These are phyloP conservation scores for Pandemis heparana DNA, from an alignment of 2,888 invertebrate genomes.

Conservation along the genomic window DNA sequence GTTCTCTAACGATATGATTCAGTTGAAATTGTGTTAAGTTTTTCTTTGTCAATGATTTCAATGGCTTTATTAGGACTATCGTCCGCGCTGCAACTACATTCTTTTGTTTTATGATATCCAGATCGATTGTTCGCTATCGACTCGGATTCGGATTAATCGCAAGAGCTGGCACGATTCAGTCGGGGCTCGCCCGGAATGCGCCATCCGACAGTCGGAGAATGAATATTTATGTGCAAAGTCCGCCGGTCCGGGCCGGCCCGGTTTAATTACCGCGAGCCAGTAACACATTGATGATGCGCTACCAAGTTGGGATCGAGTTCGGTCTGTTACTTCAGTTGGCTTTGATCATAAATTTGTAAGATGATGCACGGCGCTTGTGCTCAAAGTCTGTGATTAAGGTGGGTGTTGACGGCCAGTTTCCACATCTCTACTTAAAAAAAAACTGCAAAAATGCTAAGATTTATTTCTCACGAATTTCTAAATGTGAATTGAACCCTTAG, in stretches of 20 bases:
- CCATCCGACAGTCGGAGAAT: slow-evolving; percentile 57
- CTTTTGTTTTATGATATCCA: neutral
- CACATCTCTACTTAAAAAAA: no score
- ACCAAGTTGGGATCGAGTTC: slow-evolving; percentile 30
- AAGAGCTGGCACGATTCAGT: slow-evolving; percentile 47
- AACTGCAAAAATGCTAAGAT: no score
- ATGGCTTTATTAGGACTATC: neutral
- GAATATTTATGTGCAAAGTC: slow-evolving; percentile 70
- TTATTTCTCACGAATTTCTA: no score
- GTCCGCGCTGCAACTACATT: neutral
- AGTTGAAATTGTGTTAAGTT: no score
- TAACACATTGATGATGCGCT: slow-evolving; percentile 44
- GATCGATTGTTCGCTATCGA: slow-evolving; percentile 20
- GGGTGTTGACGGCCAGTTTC: neutral
- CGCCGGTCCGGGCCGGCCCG: slow-evolving; percentile 44
- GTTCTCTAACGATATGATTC: neutral
- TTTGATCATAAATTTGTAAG: slow-evolving; percentile 30
- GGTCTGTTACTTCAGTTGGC: slow-evolving; percentile 23
- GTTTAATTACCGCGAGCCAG: slow-evolving; percentile 55
- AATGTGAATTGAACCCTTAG: no score
- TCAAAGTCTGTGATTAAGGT: neutral
- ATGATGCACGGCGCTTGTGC: slow-evolving; percentile 11
- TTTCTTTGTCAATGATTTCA: neutral
- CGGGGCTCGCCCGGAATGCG: slow-evolving; percentile 59
- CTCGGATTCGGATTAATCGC: slow-evolving; percentile 32